Percentiles rank a stretch among this genome's conserved stretches.
Conservation (phyloP, 2,113 vertebrate genomes). For the Mormyrus iriodes region DNA sequence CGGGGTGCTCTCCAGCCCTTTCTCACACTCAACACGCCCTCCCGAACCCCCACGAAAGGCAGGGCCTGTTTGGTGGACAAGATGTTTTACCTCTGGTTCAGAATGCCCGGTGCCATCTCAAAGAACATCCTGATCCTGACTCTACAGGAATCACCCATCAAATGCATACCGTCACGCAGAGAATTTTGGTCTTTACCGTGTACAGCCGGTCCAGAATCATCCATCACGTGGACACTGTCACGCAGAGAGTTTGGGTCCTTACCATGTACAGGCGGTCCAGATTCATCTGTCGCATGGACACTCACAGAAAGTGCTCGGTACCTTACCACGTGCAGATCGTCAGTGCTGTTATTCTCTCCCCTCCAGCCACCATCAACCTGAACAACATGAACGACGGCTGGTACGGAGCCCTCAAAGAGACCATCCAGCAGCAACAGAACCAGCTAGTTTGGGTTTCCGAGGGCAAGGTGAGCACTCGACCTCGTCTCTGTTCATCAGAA, state of each 20-base stretch:
- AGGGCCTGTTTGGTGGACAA: too few relatives aligned
- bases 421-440: slow-evolving; percentile 91
- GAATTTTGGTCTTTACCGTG: not conserved
- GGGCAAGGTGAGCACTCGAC: slow-evolving; percentile 77
- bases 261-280: not conserved
- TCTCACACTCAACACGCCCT: not conserved
- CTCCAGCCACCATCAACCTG: slow-evolving; percentile 88
- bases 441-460: slow-evolving; percentile 98
- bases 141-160: not conserved
- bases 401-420: slow-evolving; percentile 93
- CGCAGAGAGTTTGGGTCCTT: not conserved
- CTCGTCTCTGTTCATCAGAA: not conserved
- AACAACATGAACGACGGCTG: slow-evolving; percentile 97
- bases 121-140: too few relatives aligned
- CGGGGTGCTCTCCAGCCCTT: not conserved
- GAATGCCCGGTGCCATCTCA: not conserved
- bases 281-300: not conserved
- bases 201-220: not conserved
- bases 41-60: too few relatives aligned
- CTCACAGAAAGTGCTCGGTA: not conserved
- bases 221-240: not conserved
- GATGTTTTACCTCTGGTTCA: not conserved
- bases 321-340: not conserved
- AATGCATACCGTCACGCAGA: not conserved
- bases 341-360: not conserved